Evolutionary conservation across 2,113 vertebrate genomes (phyloP), one percentile per base, ranked within the genome.

Genomic region (Ceyx margarethae): DNA sequence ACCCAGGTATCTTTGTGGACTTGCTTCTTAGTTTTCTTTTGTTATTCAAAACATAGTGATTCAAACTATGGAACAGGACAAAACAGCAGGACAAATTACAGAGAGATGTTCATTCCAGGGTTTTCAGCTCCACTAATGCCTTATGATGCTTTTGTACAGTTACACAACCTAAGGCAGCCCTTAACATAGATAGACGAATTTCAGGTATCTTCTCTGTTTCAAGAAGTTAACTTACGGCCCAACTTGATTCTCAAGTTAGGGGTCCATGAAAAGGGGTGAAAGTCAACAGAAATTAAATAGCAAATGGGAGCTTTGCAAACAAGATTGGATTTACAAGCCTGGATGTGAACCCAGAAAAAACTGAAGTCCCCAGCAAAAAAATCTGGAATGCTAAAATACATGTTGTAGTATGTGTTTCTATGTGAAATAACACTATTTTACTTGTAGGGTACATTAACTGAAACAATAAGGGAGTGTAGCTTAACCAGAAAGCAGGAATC

Each of bases 191-290:
- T 4, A 76, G 68, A 90, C 31, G 88, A 77, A 79, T 82, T 91
- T 89, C 85, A 95, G 91, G 66, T 95, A 88, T 68, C 37, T 35
- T 84, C 67, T 84, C 82, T 86, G 82, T 94, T 96, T 95, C 37
- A 79, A 83, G 76, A 85, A 69, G 43, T 65, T 93, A 85, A 95
- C 73, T 33, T 72, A n/a, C 65, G 23, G 77, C 18, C 46, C 33
- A 81, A 43, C 42, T 84, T n/a, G 8, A 33, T 61, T 65, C 21
- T 84, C 66, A 75, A 25, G 28, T 42, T 43, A 75, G 11, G 15
- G 16, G 2, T 53, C 50, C 35, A 51, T 12, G 20, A 87, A 78
- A 81, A 16, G 37, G 10, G 14, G 6, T 58, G 46, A 87, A 81
- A 68, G 5, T 62, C 15, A 85, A 85, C 2, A 79, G 15, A 85